Evolutionary conservation across 2,113 vertebrate species (phyloP).

Genomic region (Myotis lucifugus): DNA sequence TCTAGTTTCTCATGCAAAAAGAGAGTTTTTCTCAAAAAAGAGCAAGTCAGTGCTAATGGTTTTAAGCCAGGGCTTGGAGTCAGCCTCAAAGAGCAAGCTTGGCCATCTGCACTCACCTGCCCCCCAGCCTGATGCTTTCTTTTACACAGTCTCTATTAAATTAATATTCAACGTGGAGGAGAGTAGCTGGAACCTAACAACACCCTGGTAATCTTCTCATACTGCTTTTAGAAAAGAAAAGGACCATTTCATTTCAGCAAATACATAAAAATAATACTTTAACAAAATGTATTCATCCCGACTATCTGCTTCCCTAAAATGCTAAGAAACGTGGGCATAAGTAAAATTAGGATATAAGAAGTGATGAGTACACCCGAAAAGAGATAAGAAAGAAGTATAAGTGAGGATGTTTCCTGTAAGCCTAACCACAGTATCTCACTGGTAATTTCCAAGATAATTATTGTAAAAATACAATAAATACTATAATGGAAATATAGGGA

Average conservation of each 20-base stretch:
- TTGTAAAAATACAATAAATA: conserved; percentile 77
- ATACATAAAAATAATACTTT: conserved; percentile 52
- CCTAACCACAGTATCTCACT: conserved; percentile 24
- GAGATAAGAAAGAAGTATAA: background rate
- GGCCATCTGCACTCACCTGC: background rate
- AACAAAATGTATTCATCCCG: conserved; percentile 40
- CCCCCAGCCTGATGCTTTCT: background rate
- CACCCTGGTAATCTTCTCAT: background rate
- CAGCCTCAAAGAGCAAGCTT: background rate
- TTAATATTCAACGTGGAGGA: background rate
- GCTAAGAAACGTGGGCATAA: conserved; percentile 22
- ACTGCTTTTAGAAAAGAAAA: conserved; percentile 31
- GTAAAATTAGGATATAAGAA: conserved; percentile 39
- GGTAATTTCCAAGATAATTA: conserved; percentile 40
- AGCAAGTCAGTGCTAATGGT: conserved; percentile 20
- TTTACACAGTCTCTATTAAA: background rate
- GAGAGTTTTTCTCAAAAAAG: conserved; percentile 48
- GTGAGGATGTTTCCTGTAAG: background rate
- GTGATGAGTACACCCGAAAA: conserved; percentile 22
- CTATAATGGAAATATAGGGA: conserved; percentile 81
- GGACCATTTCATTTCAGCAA: conserved; percentile 15
- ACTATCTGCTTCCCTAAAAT: conserved; percentile 39
- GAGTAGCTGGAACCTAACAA: background rate
- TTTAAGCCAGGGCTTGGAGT: background rate
- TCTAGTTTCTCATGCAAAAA: conserved; percentile 46